Evolutionary conservation across 1,140 invertebrate species (phyloP), one percentile per base, ranked within the genome.

Genomic region (Cydia pomonella): DNA sequence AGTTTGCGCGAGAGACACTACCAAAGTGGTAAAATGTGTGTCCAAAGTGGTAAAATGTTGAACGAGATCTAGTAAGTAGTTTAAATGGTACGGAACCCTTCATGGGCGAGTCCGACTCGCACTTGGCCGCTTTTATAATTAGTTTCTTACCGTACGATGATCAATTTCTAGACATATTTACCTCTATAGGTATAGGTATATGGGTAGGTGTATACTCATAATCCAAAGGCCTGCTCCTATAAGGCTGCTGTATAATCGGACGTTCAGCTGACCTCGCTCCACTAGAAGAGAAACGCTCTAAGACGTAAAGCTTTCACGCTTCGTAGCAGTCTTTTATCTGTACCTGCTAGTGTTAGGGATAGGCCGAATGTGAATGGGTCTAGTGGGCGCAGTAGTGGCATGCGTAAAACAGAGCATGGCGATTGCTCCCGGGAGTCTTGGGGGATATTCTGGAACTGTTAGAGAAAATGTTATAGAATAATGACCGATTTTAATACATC

Each of bases 301-400:
- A 23, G 53, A 12, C 53, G 9, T 18, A 12, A 59, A 59, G n/a
- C 16, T 59, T 23, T 59, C 18, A 59, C 50, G n/a, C 7, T 59
- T 21, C 18, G 53, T 59, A 2, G 21, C 50, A 21, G 21, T 59
- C 50, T 18, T 47, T 59, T 59, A 21, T 59, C 23, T 59, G 16
- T 23, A 59, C 53, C 53, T 59, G 53, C 18, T 59, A 59, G 50
- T 59, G 50, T 59, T 59, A 2, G 53, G 53, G 53, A 59, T 59
- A 59, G 53, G 21, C 53, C 53, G 53, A 59, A 59, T 59, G 53
- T 23, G 53, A 59, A 66, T 33, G 63, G 63, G 25, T 23, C 63
- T 29, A 66, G 63, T 9, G 63, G 63, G 63, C 63, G 63, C 63
- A 66, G 25, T 66, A 66, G 63, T 29, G 25, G 23, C 25, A 5